Conservation (phyloP, 2,113 vertebrate genomes). For the Lonchura striata region DNA sequence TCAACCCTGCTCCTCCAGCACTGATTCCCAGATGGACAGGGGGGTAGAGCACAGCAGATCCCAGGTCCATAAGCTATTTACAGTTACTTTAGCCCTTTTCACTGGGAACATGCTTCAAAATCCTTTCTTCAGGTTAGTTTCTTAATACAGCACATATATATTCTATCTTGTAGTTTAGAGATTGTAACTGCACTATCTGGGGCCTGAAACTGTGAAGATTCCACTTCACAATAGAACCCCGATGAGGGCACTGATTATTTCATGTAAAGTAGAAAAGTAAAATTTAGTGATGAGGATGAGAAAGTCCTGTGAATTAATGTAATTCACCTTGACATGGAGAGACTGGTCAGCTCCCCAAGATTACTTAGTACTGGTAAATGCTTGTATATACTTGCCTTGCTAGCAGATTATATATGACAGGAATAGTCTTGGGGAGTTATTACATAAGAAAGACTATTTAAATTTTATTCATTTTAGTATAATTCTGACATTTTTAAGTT, state of each 20-base stretch:
- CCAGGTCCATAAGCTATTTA: not conserved
- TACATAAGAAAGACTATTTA: constrained; percentile 4
- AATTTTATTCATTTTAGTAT: constrained; percentile 28
- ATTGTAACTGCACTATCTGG: not conserved
- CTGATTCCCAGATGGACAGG: not conserved
- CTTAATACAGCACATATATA: not conserved
- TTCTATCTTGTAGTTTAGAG: not conserved
- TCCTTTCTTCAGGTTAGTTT: not conserved
- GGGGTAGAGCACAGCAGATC: not conserved
- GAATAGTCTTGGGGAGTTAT: constrained; percentile 20
- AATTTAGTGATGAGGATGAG: not conserved
- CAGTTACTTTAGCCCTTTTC: not conserved
- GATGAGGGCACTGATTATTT: not conserved
- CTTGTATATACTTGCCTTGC: not conserved
- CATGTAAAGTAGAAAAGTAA: not conserved
- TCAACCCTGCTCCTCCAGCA: not conserved
- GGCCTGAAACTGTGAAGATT: not conserved
- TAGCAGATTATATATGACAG: constrained; percentile 13
- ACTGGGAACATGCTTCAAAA: not conserved
- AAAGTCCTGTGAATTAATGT: not conserved
- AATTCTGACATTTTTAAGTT: constrained; percentile 22
- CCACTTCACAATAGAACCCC: not conserved
- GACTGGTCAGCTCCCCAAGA: not conserved
- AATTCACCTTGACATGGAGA: not conserved
- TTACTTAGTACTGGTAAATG: not conserved